These are phyloP conservation scores for Dermochelys coriacea DNA, from an alignment of 2,797 vertebrate genomes.

Conservation along the genomic window DNA sequence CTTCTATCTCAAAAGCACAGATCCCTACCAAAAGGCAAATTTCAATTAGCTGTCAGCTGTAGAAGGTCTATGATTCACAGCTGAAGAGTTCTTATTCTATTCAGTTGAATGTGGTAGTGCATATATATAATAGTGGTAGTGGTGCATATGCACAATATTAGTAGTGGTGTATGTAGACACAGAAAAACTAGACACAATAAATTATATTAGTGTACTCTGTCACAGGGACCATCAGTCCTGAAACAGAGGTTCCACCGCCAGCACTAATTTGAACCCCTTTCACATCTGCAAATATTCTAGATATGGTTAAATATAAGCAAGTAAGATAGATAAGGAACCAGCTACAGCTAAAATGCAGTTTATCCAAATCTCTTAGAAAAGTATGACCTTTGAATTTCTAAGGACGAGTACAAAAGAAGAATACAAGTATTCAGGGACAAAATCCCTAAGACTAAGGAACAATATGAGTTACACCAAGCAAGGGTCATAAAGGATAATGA, in stretches of 20 bases:
- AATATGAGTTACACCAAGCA: too few species aligned
- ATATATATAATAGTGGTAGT: neutral
- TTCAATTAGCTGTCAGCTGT: constrained; percentile 1
- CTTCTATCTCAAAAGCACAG: neutral
- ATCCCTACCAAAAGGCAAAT: neutral
- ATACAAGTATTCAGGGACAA: too few species aligned
- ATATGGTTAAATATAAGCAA: neutral
- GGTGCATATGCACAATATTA: neutral
- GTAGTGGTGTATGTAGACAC: neutral
- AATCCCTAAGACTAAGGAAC: too few species aligned
- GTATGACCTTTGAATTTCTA: too few species aligned
- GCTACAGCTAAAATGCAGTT: neutral
- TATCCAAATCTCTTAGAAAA: neutral
- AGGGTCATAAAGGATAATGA: too few species aligned
- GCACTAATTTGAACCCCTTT: fast-evolving
- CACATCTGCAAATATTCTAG: neutral
- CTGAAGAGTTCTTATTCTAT: neutral
- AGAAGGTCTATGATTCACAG: neutral
- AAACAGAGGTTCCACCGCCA: neutral
- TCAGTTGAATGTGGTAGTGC: neutral
- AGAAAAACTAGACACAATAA: neutral
- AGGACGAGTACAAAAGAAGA: too few species aligned
- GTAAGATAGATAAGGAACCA: neutral
- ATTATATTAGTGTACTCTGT: neutral
- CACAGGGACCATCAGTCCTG: neutral